Percentiles rank a stretch among this genome's conserved stretches.
Evolutionary conservation across 2,113 vertebrate species (phyloP).

Genomic region (Pomatostomus ruficeps): DNA sequence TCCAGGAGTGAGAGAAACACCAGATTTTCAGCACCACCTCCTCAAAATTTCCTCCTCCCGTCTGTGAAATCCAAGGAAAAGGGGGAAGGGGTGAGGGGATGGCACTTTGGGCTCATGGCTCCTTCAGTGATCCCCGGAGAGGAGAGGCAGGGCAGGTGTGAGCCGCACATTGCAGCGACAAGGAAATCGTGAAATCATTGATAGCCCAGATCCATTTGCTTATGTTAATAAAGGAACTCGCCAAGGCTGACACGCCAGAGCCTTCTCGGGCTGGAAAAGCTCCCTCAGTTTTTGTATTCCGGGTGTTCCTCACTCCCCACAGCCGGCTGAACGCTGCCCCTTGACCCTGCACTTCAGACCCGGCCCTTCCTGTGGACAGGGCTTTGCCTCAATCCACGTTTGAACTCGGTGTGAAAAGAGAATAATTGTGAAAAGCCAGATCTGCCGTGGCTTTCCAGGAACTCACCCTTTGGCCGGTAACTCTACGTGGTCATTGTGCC

Average conservation of each 20-base stretch:
- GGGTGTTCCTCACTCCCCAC: neutral
- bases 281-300: neutral
- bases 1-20: neutral
- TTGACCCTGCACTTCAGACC: neutral
- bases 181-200: neutral
- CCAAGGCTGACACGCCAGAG: neutral
- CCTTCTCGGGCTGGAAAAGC: neutral
- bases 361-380: neutral
- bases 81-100: neutral
- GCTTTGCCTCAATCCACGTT: neutral
- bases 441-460: neutral
- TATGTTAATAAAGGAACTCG: conserved; percentile 6
- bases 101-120: neutral
- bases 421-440: neutral
- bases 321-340: neutral
- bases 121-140: neutral
- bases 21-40: neutral
- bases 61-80: neutral
- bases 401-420: neutral
- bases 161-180: neutral
- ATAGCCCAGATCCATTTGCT: neutral
- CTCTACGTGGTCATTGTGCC: fast-evolving
- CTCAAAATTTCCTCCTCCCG: neutral
- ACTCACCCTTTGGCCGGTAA: fast-evolving
- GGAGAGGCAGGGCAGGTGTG: neutral